Evolutionary conservation across 2,797 vertebrate species (phyloP).

Genomic region (Sternotherus odoratus): DNA sequence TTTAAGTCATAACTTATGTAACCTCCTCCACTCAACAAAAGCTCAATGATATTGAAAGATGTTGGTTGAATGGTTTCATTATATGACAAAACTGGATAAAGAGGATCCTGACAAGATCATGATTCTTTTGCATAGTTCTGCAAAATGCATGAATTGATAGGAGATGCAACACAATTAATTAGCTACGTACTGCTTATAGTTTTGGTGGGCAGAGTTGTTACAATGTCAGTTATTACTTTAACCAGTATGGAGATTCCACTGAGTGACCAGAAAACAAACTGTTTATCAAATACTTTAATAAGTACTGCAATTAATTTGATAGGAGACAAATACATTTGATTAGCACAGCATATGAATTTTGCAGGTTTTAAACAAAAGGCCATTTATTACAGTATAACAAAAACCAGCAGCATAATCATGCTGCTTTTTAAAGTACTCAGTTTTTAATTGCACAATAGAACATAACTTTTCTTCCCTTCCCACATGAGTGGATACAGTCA

Average conservation of each 20-base stretch:
- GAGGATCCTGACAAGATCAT: fast-evolving
- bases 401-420: not conserved
- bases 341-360: not conserved
- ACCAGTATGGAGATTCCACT: not conserved
- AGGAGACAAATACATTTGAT: not conserved
- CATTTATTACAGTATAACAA: fast-evolving
- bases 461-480: not conserved
- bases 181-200: fast-evolving
- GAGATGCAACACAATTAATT: not conserved
- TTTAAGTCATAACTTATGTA: fast-evolving
- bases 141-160: fast-evolving
- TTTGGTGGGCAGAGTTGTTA: not conserved
- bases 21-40: fast-evolving
- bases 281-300: not conserved
- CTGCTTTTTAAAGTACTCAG: not conserved
- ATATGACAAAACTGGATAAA: not conserved
- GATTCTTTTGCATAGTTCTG: not conserved
- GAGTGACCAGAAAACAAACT: fast-evolving
- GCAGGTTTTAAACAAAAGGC: not conserved
- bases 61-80: fast-evolving
- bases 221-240: fast-evolving
- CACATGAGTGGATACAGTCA: fast-evolving
- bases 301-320: fast-evolving
- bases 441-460: not conserved
- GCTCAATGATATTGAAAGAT: not conserved